Evolutionary conservation across 2,113 vertebrate species (phyloP).

Genomic region (Promerops cafer): DNA sequence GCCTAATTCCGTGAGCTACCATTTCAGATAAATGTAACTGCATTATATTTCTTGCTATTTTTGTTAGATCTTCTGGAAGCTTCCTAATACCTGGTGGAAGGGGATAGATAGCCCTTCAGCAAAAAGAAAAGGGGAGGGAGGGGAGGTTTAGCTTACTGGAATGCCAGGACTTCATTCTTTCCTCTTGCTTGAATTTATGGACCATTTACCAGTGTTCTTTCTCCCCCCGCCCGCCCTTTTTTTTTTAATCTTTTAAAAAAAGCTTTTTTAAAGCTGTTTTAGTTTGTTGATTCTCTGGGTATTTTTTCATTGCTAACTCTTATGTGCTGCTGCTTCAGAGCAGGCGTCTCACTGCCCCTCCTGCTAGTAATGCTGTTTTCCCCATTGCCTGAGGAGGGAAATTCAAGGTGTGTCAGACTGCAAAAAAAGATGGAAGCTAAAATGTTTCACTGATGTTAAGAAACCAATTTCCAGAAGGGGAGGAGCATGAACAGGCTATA

Average conservation of each 20-base stretch:
- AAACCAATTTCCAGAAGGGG: not conserved
- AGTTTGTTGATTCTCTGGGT: not conserved
- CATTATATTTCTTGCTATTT: not conserved
- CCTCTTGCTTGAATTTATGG: not conserved
- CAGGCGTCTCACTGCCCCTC: not conserved
- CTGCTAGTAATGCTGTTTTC: not conserved
- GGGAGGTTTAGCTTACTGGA: not conserved
- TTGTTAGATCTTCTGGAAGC: conserved; percentile 6
- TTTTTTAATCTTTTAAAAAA: too few species aligned
- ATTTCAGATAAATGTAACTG: conserved; percentile 10
- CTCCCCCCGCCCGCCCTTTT: accelerated
- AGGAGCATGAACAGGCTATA: not conserved
- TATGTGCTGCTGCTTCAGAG: not conserved
- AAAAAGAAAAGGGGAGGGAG: not conserved
- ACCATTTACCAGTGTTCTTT: not conserved
- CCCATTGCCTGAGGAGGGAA: not conserved
- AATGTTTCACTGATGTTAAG: not conserved
- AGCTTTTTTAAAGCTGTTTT: not conserved
- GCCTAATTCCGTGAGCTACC: conserved; percentile 12
- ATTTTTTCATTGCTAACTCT: not conserved
- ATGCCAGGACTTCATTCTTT: not conserved
- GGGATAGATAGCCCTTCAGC: not conserved
- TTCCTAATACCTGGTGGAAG: not conserved
- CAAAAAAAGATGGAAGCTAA: not conserved
- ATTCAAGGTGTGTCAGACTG: not conserved